Conservation (phyloP, 2,113 vertebrate genomes). For the Pyxicephalus adspersus region DNA sequence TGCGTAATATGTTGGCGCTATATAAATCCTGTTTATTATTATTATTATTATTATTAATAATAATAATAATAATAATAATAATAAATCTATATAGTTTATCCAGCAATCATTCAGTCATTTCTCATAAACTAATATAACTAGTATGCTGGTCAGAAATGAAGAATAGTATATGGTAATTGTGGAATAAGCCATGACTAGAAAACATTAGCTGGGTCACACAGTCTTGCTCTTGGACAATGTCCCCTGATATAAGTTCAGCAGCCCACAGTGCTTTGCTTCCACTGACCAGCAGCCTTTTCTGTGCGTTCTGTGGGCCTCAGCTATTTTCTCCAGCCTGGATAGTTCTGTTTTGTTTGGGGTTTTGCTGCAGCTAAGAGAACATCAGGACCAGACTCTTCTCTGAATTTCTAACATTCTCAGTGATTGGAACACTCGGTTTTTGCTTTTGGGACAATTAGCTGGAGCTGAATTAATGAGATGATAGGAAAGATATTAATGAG, state of each 20-base stretch:
- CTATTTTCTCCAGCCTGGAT: constrained; percentile 77
- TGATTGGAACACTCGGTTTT: background rate
- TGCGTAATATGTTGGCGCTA: too few species aligned
- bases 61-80: too few species aligned
- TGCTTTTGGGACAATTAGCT: background rate
- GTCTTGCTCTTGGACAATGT: too few species aligned
- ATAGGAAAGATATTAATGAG: background rate
- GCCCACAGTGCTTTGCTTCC: constrained; percentile 74
- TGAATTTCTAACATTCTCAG: constrained; percentile 55
- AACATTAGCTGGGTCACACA: too few species aligned
- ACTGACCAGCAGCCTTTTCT: constrained; percentile 67
- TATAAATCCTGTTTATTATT: too few species aligned
- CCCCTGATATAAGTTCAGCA: background rate
- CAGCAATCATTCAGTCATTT: too few species aligned
- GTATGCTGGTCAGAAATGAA: too few species aligned
- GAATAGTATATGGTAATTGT: too few species aligned
- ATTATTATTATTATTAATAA: too few species aligned
- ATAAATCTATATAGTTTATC: too few species aligned
- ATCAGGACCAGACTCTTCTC: constrained; percentile 62
- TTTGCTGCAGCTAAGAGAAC: constrained; percentile 60
- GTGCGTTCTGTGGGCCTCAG: constrained; percentile 76
- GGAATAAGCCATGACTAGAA: too few species aligned
- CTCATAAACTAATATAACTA: too few species aligned
- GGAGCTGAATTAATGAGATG: background rate
- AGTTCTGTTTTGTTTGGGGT: constrained; percentile 72